phyloP scores from a whole-genome alignment of 2,113 vertebrate species.

The Eclectus roratus region DNA sequence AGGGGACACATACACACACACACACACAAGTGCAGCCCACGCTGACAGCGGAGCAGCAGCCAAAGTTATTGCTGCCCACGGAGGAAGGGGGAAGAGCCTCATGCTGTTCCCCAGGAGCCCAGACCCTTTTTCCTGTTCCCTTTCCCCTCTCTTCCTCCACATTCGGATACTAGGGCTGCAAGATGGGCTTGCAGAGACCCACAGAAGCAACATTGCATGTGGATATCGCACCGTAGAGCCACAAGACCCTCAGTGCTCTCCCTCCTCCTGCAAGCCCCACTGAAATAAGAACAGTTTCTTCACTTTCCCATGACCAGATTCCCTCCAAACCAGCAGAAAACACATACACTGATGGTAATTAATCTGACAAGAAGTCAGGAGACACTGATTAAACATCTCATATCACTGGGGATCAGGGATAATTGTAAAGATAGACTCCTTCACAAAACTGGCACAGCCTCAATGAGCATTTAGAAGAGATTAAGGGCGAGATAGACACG shows the following conservation, averaged over 20 bases:
- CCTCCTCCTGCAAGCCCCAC: neutral
- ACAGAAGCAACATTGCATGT: fast-evolving
- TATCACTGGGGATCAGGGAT: neutral
- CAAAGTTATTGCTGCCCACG: neutral
- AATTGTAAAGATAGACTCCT: slow-evolving; percentile 1
- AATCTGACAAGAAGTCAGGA: slow-evolving; percentile 53
- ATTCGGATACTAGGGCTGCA: fast-evolving
- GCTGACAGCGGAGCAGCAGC: neutral
- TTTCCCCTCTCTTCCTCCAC: neutral
- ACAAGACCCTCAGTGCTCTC: fast-evolving
- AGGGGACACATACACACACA: neutral
- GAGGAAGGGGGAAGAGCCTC: neutral
- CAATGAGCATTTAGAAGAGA: neutral
- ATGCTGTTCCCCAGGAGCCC: neutral
- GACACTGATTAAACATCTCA: neutral
- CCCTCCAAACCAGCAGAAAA: slow-evolving; percentile 32
- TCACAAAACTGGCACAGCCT: neutral
- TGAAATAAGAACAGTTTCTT: neutral
- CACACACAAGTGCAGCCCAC: neutral
- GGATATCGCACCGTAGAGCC: neutral
- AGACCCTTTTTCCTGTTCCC: neutral
- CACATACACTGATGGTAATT: neutral
- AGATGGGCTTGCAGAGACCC: neutral
- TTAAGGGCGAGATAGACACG: neutral
- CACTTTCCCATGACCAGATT: slow-evolving; percentile 37